Base-by-base conservation (phyloP, 2,113 vertebrate genomes). In the Brachirus orientalis region DNA sequence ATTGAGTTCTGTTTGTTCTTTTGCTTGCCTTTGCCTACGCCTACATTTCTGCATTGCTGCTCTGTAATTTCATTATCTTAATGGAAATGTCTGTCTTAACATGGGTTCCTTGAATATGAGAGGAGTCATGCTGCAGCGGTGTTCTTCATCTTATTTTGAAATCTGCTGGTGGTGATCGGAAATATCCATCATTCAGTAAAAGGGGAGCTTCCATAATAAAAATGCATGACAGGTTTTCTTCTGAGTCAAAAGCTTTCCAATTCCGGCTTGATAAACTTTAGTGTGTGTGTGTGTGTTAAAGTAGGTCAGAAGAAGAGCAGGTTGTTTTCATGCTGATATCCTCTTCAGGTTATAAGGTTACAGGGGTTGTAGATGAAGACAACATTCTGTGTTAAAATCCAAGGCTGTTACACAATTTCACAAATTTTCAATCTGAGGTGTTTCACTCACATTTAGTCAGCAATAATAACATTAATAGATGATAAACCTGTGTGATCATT, bases 41-140 rank as follows among this genome's bases (percentile, higher is more conserved):
- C 38, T n/a, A n/a, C n/a, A 16, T 59, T 10, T 52, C 17, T 28
- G 12, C 18, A 4, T 52, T 11, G 18, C 55, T 4, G 5, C 22
- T 3, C 16, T 16, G 8, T 59, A 22, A 69, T 72, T 63, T 73
- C 17, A 77, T 82, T 72, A 75, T 41, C 13, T 33, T 60, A 54
- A 83, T 74, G 19, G 53, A 0, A 62, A 75, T 60, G 40, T 43
- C 36, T 28, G 40, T 54, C 54, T 40, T 16, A 56, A 59, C 20
- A 38, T 0, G 46, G 50, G 6, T 4, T 18, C 19, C 44, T 12
- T 11, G 4, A 33, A 46, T 56, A 19, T 51, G 35, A 63, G 7
- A 69, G 57, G 77, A 70, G 38, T 33, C 60, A 17, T 76, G 38
- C 56, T 53, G 37, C 36, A 6, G 37, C 36, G 22, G 20, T 72